Base-by-base conservation (phyloP, 2,797 vertebrate species). In the Molothrus aeneus region DNA sequence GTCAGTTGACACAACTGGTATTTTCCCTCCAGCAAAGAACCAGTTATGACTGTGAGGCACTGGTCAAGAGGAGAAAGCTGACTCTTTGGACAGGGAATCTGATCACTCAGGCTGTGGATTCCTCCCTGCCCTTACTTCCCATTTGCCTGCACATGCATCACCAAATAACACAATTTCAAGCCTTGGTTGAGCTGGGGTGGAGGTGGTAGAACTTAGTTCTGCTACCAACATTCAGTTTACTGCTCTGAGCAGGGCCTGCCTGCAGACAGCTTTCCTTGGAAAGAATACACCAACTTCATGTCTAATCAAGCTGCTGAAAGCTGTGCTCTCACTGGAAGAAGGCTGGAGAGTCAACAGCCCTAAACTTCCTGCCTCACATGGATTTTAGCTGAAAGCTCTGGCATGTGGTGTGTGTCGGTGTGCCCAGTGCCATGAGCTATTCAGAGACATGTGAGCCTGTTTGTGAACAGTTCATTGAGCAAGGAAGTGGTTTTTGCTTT, bases 1-100 rank as follows among this genome's bases (percentile, higher is more conserved):
- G 71, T 86, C 80, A 69, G 71, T 89, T 34, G 31, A 94, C 53
- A 51, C 60, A 92, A 94, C 29, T 60, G 48, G 38, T 78, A 63
- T 93, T 96, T 97, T 92, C 78, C 60, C 54, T 93, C 88, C 79
- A 70, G 64, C 64, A 72, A 47, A 72, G 74, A 95, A 78, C 47
- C 64, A 74, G 32, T 60, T 73, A 2, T 47, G 57, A 68, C 32
- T 25, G 56, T 25, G 22, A 71, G 57, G 43, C 38, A 57, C 45
- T 89, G 75, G 36, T 29, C 29, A 43, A 86, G 36, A 65, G 42
- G 38, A 56, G 29, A 57, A 64, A 60, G 15, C 29, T 29, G 25
- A 89, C 50, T 86, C 48, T 60, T 60, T 80, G 34, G 78, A 17
- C 17, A 45, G 14, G 28, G 22, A 34, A 80, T 42, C 21, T 70